A percentile compares a stretch with the other conserved stretches of the same genome.
Conservation (phyloP, 1,140 invertebrate genomes). For the Fopius arisanus region DNA sequence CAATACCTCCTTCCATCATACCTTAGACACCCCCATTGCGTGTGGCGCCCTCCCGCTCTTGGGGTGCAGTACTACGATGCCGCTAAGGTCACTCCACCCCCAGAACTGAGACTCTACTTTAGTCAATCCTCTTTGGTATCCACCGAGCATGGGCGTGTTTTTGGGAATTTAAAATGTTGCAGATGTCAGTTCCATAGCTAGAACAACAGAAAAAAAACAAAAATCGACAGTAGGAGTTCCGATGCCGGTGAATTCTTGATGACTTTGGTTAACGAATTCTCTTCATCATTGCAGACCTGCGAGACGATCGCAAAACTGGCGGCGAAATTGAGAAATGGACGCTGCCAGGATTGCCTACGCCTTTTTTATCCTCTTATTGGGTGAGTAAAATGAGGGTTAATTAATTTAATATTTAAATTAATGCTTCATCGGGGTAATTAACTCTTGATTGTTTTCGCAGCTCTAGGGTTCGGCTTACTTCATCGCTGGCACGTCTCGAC, state of each 20-base stretch:
- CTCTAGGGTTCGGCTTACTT: constrained; percentile 53
- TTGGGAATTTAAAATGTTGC: neutral
- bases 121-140: no score
- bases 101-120: no score
- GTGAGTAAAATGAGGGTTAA: constrained; percentile 16
- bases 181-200: neutral
- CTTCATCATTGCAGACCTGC: neutral
- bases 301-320: neutral
- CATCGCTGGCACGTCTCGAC: constrained; percentile 74
- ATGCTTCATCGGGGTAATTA: constrained; percentile 4
- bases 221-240: neutral
- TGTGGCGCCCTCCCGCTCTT: no score
- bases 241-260: neutral
- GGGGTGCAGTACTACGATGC: no score
- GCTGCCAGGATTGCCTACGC: constrained; percentile 20
- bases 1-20: no score
- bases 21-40: no score
- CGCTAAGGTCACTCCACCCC: no score
- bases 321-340: constrained; percentile 18
- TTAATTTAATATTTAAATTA: neutral
- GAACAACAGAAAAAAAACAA: neutral
- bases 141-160: neutral
- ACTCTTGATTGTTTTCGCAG: constrained; percentile 38
- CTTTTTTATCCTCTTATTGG: constrained; percentile 13
- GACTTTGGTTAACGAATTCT: neutral